Evolutionary conservation across 2,888 invertebrate species (phyloP), one percentile per base, ranked within the genome.

Genomic region (Antheraea assamensis): DNA sequence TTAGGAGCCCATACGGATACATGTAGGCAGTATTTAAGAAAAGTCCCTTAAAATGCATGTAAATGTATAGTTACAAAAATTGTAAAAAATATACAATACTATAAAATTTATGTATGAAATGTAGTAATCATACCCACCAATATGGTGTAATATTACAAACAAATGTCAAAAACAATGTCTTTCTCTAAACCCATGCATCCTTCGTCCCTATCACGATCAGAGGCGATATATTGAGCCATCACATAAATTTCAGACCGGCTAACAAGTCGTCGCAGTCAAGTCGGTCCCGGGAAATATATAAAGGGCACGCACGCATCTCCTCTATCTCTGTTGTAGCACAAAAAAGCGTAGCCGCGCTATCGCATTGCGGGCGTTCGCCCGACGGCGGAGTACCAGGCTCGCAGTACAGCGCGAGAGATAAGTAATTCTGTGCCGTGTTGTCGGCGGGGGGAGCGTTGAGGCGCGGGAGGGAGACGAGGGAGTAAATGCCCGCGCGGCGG

Each of bases 401-500:
- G 87, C 89, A 88, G 85, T 78, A 81, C 80, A 81, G 85, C 73
- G 88, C 79, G 83, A 87, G 90, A 92, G 92, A 92, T 92, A 91
- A 90, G 88, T 89, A 90, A 89, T 88, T 89, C 89, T 83, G 88
- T 81, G 80, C 76, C 79, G 78, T 79, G 82, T 79, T 78, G 81
- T 79, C 79, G 80, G 84, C 58, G 86, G 79, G 83, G 82, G 81
- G 76, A 74, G 75, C 61, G 71, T 71, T 75, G 76, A 74, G 79
- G 76, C 74, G 71, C 76, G 78, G 79, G 78, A 80, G 82, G 84
- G 83, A 85, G 80, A 82, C 82, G 85, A 84, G 88, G 90, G 90
- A 88, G 92, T 92, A 92, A 92, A 92, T 92, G 92, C 91, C 90
- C 92, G 91, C 89, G 88, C 87, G 90, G 90, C 88, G 87, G 90